Conservation (phyloP, 2,797 vertebrate genomes). For the Xiphophorus birchmanni region DNA sequence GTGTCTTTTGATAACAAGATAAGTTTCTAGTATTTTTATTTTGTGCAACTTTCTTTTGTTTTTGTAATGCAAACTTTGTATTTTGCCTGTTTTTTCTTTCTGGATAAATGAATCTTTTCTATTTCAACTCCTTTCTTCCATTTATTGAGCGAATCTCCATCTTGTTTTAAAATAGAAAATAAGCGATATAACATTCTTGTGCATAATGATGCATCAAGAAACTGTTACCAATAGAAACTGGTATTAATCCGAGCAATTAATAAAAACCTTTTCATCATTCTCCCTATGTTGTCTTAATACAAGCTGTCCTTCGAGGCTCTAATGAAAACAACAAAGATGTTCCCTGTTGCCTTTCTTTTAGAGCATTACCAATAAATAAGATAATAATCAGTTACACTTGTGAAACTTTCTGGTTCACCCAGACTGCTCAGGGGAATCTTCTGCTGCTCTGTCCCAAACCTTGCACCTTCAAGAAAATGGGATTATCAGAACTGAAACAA, state of each 20-base stretch:
- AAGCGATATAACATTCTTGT: neutral
- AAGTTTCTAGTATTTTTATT: slow-evolving; percentile 25
- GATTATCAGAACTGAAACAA: slow-evolving; percentile 52
- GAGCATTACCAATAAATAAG: slow-evolving; percentile 49
- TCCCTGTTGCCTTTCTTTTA: slow-evolving; percentile 65
- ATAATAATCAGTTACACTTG: slow-evolving; percentile 74
- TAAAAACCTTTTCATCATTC: slow-evolving; percentile 10
- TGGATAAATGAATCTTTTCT: slow-evolving; percentile 22
- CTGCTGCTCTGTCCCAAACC: slow-evolving; percentile 64
- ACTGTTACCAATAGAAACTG: slow-evolving; percentile 4
- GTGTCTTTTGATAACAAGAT: slow-evolving; percentile 37
- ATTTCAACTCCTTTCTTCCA: slow-evolving; percentile 34
- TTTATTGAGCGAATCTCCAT: slow-evolving; percentile 26
- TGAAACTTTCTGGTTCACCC: slow-evolving; percentile 54
- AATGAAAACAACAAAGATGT: slow-evolving; percentile 41
- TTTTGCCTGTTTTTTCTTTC: slow-evolving; percentile 1
- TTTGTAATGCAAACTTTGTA: slow-evolving; percentile 11
- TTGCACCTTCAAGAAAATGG: slow-evolving; percentile 43
- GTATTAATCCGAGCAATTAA: neutral
- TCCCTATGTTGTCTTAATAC: slow-evolving; percentile 40
- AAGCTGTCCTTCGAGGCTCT: slow-evolving; percentile 27
- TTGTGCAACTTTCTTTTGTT: slow-evolving; percentile 16
- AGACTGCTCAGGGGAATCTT: slow-evolving; percentile 73
- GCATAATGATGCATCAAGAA: neutral
- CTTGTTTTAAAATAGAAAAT: slow-evolving; percentile 3